Evolutionary conservation across 1,140 invertebrate genomes (phyloP).

Genomic region (Zaprionus ghesquierei): DNA sequence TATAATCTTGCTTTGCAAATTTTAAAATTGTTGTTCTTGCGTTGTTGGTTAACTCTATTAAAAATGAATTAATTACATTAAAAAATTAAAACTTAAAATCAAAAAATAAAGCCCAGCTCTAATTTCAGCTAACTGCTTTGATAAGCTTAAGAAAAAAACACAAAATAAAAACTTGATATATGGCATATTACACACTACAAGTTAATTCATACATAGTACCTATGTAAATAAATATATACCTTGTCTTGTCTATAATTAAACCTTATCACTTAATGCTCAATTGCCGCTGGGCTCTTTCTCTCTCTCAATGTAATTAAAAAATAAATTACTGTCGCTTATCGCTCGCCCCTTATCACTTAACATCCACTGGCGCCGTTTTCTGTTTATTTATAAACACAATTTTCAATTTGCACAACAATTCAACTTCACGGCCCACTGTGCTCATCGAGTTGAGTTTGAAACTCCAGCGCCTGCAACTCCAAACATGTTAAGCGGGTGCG

Average conservation of each 20-base stretch:
- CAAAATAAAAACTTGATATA: too few species aligned
- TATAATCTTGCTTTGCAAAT: too few species aligned
- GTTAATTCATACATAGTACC: too few species aligned
- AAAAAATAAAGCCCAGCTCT: too few species aligned
- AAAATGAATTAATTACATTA: too few species aligned
- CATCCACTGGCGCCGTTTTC: not conserved
- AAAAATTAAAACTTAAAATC: too few species aligned
- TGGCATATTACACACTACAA: too few species aligned
- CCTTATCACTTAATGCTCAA: not conserved
- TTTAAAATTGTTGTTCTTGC: too few species aligned
- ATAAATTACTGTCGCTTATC: not conserved
- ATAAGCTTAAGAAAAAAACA: too few species aligned
- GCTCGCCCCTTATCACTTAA: not conserved
- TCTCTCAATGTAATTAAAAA: not conserved
- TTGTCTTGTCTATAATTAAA: not conserved
- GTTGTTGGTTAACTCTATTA: too few species aligned
- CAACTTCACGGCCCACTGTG: not conserved
- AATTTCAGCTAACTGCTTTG: too few species aligned
- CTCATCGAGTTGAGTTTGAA: not conserved
- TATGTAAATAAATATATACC: too few species aligned
- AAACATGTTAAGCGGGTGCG: not conserved
- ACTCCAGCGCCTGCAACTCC: not conserved
- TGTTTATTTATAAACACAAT: not conserved
- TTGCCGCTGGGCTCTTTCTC: not conserved
- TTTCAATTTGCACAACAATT: not conserved